Evolutionary conservation across 2,888 invertebrate species (phyloP).

Genomic region (Horisme vitalbata): DNA sequence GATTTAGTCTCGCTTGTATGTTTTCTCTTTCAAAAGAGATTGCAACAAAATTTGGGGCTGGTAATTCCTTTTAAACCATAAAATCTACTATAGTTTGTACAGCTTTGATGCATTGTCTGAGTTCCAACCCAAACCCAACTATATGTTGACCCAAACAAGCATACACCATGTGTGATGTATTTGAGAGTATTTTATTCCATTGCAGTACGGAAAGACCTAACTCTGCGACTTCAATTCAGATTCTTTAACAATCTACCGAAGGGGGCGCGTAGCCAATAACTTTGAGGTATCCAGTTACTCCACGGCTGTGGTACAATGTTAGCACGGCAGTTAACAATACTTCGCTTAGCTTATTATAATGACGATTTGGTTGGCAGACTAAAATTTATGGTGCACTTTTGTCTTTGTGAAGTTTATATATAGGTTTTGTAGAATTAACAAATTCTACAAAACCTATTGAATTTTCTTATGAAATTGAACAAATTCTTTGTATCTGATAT

Average conservation of each 20-base stretch:
- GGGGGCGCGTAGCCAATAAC: constrained; percentile 92
- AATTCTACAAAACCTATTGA: too few species aligned
- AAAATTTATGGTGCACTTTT: constrained; percentile 65
- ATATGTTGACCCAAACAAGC: constrained; percentile 27
- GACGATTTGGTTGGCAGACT: constrained; percentile 63
- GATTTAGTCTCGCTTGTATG: too few species aligned
- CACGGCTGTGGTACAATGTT: constrained; percentile 56
- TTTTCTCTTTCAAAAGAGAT: too few species aligned
- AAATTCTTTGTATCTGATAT: too few species aligned
- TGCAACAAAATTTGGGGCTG: too few species aligned
- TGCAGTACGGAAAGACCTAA: constrained; percentile 98
- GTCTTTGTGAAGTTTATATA: too few species aligned
- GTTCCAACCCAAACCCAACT: constrained; percentile 33
- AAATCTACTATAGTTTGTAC: too few species aligned
- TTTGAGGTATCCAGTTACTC: constrained; percentile 61
- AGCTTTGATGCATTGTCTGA: constrained; percentile 34
- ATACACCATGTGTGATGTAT: constrained; percentile 51
- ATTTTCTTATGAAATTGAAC: too few species aligned
- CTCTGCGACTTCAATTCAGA: constrained; percentile 96
- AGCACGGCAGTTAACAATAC: constrained; percentile 73
- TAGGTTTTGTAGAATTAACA: too few species aligned
- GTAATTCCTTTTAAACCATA: too few species aligned
- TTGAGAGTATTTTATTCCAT: constrained; percentile 79
- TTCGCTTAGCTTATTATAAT: constrained; percentile 76
- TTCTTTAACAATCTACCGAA: constrained; percentile 96